Evolutionary conservation across 1,140 invertebrate genomes (phyloP).

Genomic region (Acromyrmex charruanus): DNA sequence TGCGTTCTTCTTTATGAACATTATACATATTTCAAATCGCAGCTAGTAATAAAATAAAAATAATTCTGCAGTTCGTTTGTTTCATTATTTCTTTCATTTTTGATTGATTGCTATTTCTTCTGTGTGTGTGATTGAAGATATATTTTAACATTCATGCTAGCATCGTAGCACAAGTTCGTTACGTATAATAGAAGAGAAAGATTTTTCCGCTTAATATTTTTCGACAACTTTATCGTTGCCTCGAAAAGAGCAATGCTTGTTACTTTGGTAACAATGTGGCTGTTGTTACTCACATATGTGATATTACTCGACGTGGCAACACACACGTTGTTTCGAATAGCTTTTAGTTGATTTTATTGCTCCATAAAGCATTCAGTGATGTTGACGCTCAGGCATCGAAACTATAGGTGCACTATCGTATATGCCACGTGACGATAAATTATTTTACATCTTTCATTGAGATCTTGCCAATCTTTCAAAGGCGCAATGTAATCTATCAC

Average conservation of each 20-base stretch:
- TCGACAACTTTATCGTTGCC: neutral
- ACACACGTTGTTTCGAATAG: neutral
- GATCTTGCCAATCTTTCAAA: slow-evolving; percentile 45
- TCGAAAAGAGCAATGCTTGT: neutral
- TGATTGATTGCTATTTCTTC: neutral
- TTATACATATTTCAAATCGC: neutral
- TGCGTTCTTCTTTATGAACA: neutral
- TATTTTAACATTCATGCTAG: neutral
- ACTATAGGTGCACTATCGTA: neutral
- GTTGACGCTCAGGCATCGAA: slow-evolving; percentile 15
- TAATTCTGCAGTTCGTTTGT: neutral
- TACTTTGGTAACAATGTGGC: neutral
- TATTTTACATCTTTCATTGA: slow-evolving; percentile 41
- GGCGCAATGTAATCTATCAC: neutral
- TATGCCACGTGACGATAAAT: slow-evolving; percentile 34
- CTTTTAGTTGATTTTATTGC: slow-evolving; percentile 50
- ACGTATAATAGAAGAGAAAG: neutral
- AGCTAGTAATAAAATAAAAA: slow-evolving; percentile 28
- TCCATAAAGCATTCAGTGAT: slow-evolving; percentile 32
- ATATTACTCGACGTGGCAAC: neutral
- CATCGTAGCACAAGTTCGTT: neutral
- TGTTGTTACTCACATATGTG: neutral
- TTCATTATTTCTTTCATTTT: neutral
- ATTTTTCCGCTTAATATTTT: neutral
- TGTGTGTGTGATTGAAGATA: neutral